Evolutionary conservation across 2,797 vertebrate genomes (phyloP), one percentile per base, ranked within the genome.

Genomic region (Natrix natrix): DNA sequence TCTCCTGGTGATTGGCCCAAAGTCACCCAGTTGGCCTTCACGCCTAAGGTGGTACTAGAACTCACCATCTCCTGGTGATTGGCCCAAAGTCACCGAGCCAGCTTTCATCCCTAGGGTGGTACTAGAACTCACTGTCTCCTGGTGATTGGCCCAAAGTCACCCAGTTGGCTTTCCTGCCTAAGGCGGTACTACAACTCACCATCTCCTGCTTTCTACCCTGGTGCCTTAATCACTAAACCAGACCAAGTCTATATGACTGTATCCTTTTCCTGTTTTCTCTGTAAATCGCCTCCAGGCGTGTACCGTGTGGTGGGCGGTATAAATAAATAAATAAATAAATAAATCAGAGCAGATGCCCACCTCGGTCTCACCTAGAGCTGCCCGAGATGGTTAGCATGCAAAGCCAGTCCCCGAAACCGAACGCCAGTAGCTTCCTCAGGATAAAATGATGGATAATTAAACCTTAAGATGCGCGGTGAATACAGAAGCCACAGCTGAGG

Each of bases 121-220:
- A 66, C 26, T 66, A n/a, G 63, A 66, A 66, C 28, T 66, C 63
- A n/a, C 12, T 0, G 1, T 14, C 63, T n/a, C 63, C 63, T n/a
- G 61, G 61, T 66, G 60, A 61, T 11, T 26, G 28, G 12, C 63
- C 12, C 28, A n/a, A n/a, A 5, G 4, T 66, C 61, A n/a, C 1
- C 11, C 63, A 66, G 12, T 0, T 0, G 0, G 63, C 28, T 66
- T 66, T 66, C 2, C 6, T 37, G 1, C 32, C 24, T 2, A 63
- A 52, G 48, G 4, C 0, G 48, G 48, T 52, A 52, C 48, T 52
- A 52, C 48, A 52, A 28, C 10, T 63, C 63, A 69, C 1, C 2
- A 6, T 37, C n/a, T 74, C 66, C n/a, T n/a, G 26, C 61, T 66
- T 13, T 66, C 4, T 2, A 66, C 11, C 4, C 26, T 17, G n/a